Evolutionary conservation across 2,113 vertebrate genomes (phyloP).

Genomic region (Pedetes capensis): DNA sequence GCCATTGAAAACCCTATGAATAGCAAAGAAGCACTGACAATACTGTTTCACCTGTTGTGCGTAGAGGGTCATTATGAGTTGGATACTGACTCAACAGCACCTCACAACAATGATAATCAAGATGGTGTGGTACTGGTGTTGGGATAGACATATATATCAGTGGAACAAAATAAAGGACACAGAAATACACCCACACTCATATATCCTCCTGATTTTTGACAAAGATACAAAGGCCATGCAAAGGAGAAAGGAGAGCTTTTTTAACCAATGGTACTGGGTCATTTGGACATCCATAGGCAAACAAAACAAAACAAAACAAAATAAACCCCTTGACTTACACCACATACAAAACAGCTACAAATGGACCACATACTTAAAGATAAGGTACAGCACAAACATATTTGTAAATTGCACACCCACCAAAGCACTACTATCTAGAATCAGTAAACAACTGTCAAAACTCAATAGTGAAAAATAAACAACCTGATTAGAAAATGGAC

Average conservation of each 20-base stretch:
- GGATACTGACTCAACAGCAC: no score
- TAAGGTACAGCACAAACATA: not conserved
- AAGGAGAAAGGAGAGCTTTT: not conserved
- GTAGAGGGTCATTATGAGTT: no score
- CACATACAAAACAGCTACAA: not conserved
- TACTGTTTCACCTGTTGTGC: no score
- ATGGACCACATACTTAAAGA: no score
- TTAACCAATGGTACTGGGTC: not conserved
- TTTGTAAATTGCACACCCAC: not conserved
- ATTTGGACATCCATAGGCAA: not conserved
- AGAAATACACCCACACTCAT: not conserved
- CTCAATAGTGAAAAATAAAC: not conserved
- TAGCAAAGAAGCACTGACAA: no score
- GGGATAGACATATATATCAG: not conserved
- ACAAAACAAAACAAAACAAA: not conserved
- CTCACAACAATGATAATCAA: not conserved
- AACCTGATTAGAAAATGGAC: not conserved
- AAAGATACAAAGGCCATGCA: not conserved
- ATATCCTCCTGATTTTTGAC: conserved; percentile 11
- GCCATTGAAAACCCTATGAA: no score
- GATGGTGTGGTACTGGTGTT: not conserved
- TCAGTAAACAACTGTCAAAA: not conserved
- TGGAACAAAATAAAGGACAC: not conserved
- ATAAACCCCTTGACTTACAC: not conserved
- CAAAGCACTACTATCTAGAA: not conserved